These are phyloP conservation scores for Calliopum simillimum DNA, from an alignment of 2,888 invertebrate species.

Conservation along the genomic window DNA sequence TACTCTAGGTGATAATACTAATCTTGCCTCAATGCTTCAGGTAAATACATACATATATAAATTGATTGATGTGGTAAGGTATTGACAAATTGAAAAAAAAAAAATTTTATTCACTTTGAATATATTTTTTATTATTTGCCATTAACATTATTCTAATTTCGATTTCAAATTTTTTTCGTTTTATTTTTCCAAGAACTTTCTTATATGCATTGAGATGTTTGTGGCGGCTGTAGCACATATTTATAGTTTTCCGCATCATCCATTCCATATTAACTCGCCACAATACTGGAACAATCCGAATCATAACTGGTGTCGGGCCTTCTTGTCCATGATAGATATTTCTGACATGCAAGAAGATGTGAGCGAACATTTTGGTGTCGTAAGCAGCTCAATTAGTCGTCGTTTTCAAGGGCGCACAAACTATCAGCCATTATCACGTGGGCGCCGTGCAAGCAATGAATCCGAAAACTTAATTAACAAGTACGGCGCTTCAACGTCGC, in stretches of 20 bases:
- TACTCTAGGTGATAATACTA: conserved; percentile 75
- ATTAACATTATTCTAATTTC: neutral
- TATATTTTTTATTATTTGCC: neutral
- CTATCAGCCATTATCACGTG: conserved; percentile 78
- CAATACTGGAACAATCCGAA: conserved; percentile 69
- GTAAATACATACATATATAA: conserved; percentile 65
- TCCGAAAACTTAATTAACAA: conserved; percentile 64
- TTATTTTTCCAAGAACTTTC: conserved; percentile 82
- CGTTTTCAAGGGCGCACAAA: conserved; percentile 81
- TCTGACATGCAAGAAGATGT: conserved; percentile 94
- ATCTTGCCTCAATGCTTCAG: conserved; percentile 86
- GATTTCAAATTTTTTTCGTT: conserved; percentile 17
- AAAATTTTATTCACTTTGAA: no score
- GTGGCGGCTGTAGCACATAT: conserved; percentile 95
- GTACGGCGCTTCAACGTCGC: conserved; percentile 34
- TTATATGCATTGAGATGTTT: conserved; percentile 98
- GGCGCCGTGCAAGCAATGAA: conserved; percentile 72
- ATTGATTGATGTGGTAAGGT: no score
- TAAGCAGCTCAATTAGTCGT: conserved; percentile 83
- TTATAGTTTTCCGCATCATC: conserved; percentile 94
- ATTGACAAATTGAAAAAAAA: no score
- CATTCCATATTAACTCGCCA: conserved; percentile 76
- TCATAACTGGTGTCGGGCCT: conserved; percentile 78
- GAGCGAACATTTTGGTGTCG: conserved; percentile 91
- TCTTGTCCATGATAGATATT: conserved; percentile 96